Percentiles rank a stretch among this genome's conserved stretches.
phyloP scores from a whole-genome alignment of 1,140 invertebrate species.

The Uloborus diversus region DNA sequence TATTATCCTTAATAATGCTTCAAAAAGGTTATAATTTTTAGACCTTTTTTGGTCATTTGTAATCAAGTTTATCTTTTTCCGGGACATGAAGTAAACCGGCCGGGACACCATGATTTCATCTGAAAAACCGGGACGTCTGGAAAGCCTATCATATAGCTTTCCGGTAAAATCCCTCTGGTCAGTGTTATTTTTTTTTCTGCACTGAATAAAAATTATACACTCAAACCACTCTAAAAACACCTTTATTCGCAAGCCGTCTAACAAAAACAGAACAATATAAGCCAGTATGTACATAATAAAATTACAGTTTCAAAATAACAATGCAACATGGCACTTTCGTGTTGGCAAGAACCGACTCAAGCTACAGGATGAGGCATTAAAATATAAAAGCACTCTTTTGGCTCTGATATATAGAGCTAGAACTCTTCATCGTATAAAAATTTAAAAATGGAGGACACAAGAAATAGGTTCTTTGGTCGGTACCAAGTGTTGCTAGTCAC shows the following conservation, averaged over 20 bases:
- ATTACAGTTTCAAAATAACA: constrained; percentile 19
- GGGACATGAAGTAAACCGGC: no score
- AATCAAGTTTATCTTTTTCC: no score
- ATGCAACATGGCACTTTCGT: constrained; percentile 16
- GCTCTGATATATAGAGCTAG: background rate
- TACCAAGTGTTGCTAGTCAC: constrained; percentile 43
- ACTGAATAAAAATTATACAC: no score
- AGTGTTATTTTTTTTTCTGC: background rate
- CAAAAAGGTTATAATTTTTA: no score
- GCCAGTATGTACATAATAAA: constrained; percentile 52
- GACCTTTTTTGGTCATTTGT: no score
- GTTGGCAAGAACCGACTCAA: background rate
- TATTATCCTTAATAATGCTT: no score
- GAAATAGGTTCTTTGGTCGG: constrained; percentile 33
- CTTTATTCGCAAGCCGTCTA: constrained; percentile 51
- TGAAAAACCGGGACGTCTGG: no score
- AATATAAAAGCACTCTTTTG: constrained; percentile 1
- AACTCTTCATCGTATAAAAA: background rate
- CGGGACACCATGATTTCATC: no score
- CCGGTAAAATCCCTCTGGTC: background rate
- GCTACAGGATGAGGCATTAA: background rate
- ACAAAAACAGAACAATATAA: constrained; percentile 35
- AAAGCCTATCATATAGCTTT: no score
- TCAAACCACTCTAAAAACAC: constrained; percentile 35
- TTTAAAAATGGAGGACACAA: constrained; percentile 30